Base-by-base conservation (phyloP, 1,140 invertebrate species). In the Temnothorax longispinosus region DNA sequence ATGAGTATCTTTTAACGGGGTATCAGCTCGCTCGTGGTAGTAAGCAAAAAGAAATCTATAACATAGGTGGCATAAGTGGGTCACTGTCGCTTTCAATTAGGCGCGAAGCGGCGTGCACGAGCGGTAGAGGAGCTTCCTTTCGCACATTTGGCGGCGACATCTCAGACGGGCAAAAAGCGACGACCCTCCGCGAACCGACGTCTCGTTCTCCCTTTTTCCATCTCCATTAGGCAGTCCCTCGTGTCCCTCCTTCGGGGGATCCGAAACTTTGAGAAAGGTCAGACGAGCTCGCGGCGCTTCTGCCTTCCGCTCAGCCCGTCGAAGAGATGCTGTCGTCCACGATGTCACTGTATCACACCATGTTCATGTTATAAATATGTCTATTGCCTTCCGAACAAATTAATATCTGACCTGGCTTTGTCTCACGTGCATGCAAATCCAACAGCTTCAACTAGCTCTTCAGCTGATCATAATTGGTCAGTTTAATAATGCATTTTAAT, bases 141-240 rank as follows among this genome's bases (percentile, higher is more conserved):
- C 91, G 86, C 91, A 92, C 92, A 91, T 92, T 92, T 87, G 89
- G 84, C 91, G 84, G 85, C 88, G 91, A 91, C 91, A 90, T 92
- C 92, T 90, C 92, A 93, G 92, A 92, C 92, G 81, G 74, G 90
- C 92, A 93, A 93, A 93, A 93, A 93, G 77, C 74, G 69, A 82
- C 90, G 90, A 91, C 85, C 88, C 90, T 89, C 84, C 85, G 85
- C 87, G 75, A 82, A 90, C 80, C 74, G 75, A 41, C 75, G 58
- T 88, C 90, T 88, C 85, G 87, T 86, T 74, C 69, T 90, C 87
- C 58, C 75, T 67, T 56, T 88, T 64, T 82, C 60, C 64, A 50
- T 71, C 76, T 82, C 75, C 85, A 69, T 88, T 90, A 87, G 80
- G 71, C 18, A 87, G 56, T 87, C 85, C 72, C 77, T 84, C 77